phyloP scores from a whole-genome alignment of 2,888 invertebrate genomes.

The Lampropteryx suffumata region DNA sequence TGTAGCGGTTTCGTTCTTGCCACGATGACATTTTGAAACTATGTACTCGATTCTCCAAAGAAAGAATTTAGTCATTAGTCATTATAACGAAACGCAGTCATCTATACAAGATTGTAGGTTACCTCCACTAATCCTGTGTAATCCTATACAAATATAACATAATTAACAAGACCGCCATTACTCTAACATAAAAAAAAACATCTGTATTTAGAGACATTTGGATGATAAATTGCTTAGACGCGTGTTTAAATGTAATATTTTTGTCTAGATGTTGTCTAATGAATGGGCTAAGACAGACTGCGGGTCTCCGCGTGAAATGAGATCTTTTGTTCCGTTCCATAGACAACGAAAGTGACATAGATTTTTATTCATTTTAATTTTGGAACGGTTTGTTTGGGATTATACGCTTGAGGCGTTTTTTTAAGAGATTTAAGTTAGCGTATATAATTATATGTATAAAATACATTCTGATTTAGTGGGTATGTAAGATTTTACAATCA shows the following conservation, averaged over 20 bases:
- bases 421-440: slow-evolving; percentile 7
- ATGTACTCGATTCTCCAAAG: slow-evolving; percentile 23
- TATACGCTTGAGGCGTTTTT: slow-evolving; percentile 19
- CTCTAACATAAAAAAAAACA: slow-evolving; percentile 43
- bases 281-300: slow-evolving; percentile 58
- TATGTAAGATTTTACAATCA: no score
- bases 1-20: no score
- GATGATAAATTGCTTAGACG: slow-evolving; percentile 52
- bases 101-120: slow-evolving; percentile 47
- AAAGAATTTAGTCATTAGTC: slow-evolving; percentile 36
- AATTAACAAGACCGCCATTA: slow-evolving; percentile 52
- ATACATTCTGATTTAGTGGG: no score
- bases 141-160: slow-evolving; percentile 67
- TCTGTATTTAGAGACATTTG: slow-evolving; percentile 40
- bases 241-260: slow-evolving; percentile 40
- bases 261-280: slow-evolving; percentile 42
- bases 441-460: background rate
- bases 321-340: slow-evolving; percentile 53
- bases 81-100: slow-evolving; percentile 29
- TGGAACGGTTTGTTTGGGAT: slow-evolving; percentile 43
- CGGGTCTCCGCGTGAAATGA: slow-evolving; percentile 50
- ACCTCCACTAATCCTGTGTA: slow-evolving; percentile 51
- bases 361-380: slow-evolving; percentile 42
- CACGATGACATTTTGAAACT: no score
- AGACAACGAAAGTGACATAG: slow-evolving; percentile 50